Base-by-base conservation (phyloP, 1,140 invertebrate genomes). In the Drosophila tropicalis region DNA sequence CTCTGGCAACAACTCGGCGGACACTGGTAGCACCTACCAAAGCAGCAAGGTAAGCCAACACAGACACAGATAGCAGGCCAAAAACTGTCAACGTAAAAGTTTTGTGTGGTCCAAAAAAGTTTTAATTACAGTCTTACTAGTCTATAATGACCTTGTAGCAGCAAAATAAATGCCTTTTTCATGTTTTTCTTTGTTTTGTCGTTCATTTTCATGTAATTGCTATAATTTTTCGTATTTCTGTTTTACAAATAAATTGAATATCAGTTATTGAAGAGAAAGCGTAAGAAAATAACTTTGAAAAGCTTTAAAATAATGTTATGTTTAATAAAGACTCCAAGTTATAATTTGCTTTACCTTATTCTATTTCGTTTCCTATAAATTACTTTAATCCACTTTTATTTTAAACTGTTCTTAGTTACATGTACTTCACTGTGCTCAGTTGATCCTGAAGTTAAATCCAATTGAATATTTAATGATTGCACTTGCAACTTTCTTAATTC, bases 41-140 rank as follows among this genome's bases (percentile, higher is more conserved):
- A 90, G 84, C 70, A 91, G 77, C 76, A 91, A 91, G 90, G 90
- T 91, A 73, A 90, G 90, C 36, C 36, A 39, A 36, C 78, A 65
- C 40, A 51, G 47, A n/a, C 15, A 58, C 29, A 58, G 25, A 29
- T 15, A 5, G 7, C 12, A 19, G 57, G 41, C 22, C 64, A 57
- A 56, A 76, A 44, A 76, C 62, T 76, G 67, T 66, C 72, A 75
- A 47, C 39, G 44, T 9, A 47, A 66, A 79, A 83, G 62, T 76
- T 81, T 79, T 55, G 32, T 62, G 40, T 67, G 19, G 12, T 60
- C 36, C 10, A 32, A 77, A 84, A 29, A 73, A 65, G 64, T 80
- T 72, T 72, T 70, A 79, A 73, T 79, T 67, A 71, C 71, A 80
- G 78, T 75, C 77, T 25, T 64, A 67, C 76, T 57, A 65, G 55